Base-by-base conservation (phyloP, 2,888 invertebrate genomes). In the Athetis lepigone region DNA sequence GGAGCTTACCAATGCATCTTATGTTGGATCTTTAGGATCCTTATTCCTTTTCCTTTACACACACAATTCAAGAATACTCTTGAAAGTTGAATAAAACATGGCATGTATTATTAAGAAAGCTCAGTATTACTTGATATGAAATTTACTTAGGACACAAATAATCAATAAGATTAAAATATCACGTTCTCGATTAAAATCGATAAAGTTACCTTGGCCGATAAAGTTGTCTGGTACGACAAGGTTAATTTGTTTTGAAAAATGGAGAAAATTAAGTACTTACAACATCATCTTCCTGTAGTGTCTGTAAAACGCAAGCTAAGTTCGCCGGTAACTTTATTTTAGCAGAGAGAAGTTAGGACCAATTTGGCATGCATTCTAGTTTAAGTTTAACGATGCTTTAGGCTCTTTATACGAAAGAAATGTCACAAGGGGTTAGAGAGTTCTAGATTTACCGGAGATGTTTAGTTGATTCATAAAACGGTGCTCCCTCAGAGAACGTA, bases 131-230 rank as follows among this genome's bases (percentile, higher is more conserved):
- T 29, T 29, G 2, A 11, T 6, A 29, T 0, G 13, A 13, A 33
- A 11, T 33, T 29, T 9, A 33, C 3, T 13, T 13, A 33, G 4
- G 4, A 13, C 33, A 33, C 13, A 13, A 33, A 33, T 33, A 16
- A 57, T 51, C 40, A 11, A 65, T 47, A 16, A 27, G 29, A 42
- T 64, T 51, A 21, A 49, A 69, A 45, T 56, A 63, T 60, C 45
- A 60, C 40, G 33, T 61, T 42, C 21, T 37, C 7, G 27, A 51
- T n/a, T 19, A 18, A 60, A 55, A 61, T 68, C 51, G 55, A 74
- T 70, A 70, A 55, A 7, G 16, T 40, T 52, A 52, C 69, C 70
- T 70, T 70, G 69, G 61, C 55, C 55, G 69, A 61, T 68, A 68
- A 60, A 59, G 42, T 27, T 8, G 27, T 74, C 43, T 50, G 33